Percentiles rank a stretch among this genome's conserved stretches.
Evolutionary conservation across 2,797 vertebrate species (phyloP).

Genomic region (Telmatherina bonti): DNA sequence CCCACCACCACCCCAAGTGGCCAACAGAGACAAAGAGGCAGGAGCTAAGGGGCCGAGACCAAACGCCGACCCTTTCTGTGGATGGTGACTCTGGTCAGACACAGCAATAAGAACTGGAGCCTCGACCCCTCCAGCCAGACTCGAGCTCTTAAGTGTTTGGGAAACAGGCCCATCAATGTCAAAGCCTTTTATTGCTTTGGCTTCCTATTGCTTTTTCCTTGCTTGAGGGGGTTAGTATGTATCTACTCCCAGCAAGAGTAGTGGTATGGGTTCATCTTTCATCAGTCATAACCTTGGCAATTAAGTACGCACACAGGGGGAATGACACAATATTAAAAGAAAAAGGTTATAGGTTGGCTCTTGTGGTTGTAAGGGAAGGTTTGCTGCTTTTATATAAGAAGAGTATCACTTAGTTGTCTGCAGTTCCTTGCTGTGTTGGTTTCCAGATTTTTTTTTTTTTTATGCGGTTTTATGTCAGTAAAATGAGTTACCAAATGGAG

Average conservation of each 20-base stretch:
- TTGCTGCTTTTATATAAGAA: constrained; percentile 16
- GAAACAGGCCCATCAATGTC: constrained; percentile 81
- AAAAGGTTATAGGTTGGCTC: constrained; percentile 47
- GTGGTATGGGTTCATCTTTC: constrained; percentile 66
- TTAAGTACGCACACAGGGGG: constrained; percentile 68
- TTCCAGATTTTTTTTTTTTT: not conserved
- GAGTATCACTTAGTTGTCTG: constrained; percentile 14
- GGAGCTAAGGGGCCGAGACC: constrained; percentile 59
- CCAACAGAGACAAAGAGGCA: constrained; percentile 48
- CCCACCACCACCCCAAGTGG: constrained; percentile 51
- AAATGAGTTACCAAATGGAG: not conserved
- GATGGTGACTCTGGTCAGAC: constrained; percentile 75
- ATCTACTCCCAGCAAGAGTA: constrained; percentile 55
- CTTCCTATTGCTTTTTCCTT: constrained; percentile 80
- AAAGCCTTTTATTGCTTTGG: constrained; percentile 81
- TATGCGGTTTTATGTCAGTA: not conserved
- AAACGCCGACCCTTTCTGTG: constrained; percentile 60
- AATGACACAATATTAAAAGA: constrained; percentile 59
- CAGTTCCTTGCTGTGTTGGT: constrained; percentile 2
- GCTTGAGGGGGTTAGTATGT: constrained; percentile 71
- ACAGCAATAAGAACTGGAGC: constrained; percentile 75
- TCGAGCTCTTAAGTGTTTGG: constrained; percentile 77
- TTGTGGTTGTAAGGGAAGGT: constrained; percentile 24
- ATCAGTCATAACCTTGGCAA: constrained; percentile 72
- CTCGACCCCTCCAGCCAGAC: constrained; percentile 72